Evolutionary conservation across 2,888 invertebrate species (phyloP).

Genomic region (Leucoma salicis): DNA sequence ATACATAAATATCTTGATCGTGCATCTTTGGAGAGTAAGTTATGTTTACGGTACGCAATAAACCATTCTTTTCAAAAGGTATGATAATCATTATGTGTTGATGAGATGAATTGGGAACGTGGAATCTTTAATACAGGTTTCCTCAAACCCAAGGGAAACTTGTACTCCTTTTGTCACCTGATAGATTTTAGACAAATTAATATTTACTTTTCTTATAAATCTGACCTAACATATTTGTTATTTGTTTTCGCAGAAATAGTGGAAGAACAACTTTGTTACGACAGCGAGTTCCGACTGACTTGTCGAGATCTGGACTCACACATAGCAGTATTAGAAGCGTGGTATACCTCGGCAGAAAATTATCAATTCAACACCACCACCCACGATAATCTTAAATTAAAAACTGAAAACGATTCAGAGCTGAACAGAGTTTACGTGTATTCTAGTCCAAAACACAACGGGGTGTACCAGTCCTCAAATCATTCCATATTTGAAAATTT

Average conservation of each 20-base stretch:
- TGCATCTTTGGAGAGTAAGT: too few relatives aligned
- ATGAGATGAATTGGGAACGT: too few relatives aligned
- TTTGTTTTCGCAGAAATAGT: slow-evolving; percentile 82
- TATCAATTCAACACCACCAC: slow-evolving; percentile 55
- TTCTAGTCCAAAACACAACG: slow-evolving; percentile 76
- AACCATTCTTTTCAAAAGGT: too few relatives aligned
- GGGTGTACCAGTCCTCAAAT: slow-evolving; percentile 60
- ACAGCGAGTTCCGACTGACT: slow-evolving; percentile 82
- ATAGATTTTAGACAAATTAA: too few relatives aligned
- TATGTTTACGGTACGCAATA: too few relatives aligned
- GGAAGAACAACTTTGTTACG: slow-evolving; percentile 83
- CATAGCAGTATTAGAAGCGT: slow-evolving; percentile 84
- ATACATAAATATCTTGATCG: too few relatives aligned
- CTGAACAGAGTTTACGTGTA: slow-evolving; percentile 65
- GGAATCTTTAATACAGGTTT: too few relatives aligned
- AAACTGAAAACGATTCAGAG: slow-evolving; percentile 69
- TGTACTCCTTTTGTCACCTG: too few relatives aligned
- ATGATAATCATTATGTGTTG: too few relatives aligned
- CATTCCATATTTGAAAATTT: slow-evolving; percentile 51
- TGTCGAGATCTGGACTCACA: slow-evolving; percentile 84
- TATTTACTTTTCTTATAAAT: too few relatives aligned
- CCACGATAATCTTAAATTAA: slow-evolving; percentile 44
- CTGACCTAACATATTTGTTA: too few relatives aligned
- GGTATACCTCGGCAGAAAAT: slow-evolving; percentile 72
- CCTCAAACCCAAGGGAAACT: too few relatives aligned